phyloP scores from a whole-genome alignment of 2,113 vertebrate species.

The Tyrannus savana region DNA sequence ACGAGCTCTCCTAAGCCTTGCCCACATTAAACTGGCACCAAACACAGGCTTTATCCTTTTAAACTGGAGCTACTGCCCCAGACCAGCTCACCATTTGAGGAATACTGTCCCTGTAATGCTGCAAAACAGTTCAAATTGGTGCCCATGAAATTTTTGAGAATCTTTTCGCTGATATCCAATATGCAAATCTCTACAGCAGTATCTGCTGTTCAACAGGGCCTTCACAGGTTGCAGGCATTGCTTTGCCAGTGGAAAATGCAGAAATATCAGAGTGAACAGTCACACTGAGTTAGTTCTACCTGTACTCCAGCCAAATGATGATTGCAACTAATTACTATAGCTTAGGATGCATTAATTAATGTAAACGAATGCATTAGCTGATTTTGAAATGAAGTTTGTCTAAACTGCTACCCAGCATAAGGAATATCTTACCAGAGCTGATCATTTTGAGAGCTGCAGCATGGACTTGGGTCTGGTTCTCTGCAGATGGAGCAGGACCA shows the following conservation, averaged over 20 bases:
- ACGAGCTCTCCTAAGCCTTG: background rate
- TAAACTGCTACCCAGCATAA: background rate
- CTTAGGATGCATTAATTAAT: background rate
- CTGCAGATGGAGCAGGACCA: background rate
- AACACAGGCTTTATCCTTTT: background rate
- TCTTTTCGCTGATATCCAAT: rapidly evolving
- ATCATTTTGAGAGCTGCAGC: rapidly evolving
- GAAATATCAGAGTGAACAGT: background rate
- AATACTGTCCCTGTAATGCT: rapidly evolving
- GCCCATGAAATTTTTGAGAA: rapidly evolving
- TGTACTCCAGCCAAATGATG: background rate
- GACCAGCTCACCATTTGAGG: rapidly evolving
- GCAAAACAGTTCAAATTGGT: background rate
- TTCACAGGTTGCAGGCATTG: rapidly evolving
- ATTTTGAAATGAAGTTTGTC: background rate
- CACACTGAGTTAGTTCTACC: background rate
- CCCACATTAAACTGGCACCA: background rate
- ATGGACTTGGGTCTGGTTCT: rapidly evolving
- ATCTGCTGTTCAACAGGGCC: background rate
- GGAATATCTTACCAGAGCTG: rapidly evolving
- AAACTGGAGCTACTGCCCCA: rapidly evolving
- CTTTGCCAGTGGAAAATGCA: background rate
- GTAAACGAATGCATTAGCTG: background rate
- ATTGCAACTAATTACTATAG: constrained; percentile 9
- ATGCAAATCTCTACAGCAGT: background rate